Conservation (phyloP, 2,888 invertebrate species). For the Drosophila anomelani region DNA sequence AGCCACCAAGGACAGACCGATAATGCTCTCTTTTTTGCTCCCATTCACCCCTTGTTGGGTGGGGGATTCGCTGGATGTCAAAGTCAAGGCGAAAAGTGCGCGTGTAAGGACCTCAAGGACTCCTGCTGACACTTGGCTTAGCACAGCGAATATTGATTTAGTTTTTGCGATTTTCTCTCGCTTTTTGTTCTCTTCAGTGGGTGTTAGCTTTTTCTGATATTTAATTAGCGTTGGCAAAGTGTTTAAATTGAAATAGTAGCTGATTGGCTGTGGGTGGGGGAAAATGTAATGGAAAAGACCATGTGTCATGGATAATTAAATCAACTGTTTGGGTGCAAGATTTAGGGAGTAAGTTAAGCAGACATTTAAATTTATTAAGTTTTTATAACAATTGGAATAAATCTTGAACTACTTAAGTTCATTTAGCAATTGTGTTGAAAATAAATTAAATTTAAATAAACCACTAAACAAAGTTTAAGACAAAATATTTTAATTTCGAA, state of each 20-base stretch:
- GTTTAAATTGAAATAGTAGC: constrained; percentile 56
- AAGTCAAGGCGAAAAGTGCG: constrained; percentile 73
- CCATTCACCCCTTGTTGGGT: constrained; percentile 1
- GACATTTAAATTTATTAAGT: not conserved
- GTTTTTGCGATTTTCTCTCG: constrained; percentile 35
- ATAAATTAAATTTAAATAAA: not conserved
- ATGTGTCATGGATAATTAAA: constrained; percentile 2
- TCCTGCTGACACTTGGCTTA: constrained; percentile 43
- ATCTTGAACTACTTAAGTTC: not conserved
- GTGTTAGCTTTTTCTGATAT: constrained; percentile 52
- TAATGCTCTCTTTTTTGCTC: constrained; percentile 25
- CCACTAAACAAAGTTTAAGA: not conserved
- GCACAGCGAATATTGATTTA: constrained; percentile 69
- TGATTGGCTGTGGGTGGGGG: constrained; percentile 2
- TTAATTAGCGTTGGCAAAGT: constrained; percentile 68
- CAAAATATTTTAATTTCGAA: not conserved
- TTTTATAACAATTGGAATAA: not conserved
- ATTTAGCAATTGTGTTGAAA: not conserved
- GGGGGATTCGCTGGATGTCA: constrained; percentile 55
- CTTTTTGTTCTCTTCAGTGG: constrained; percentile 12
- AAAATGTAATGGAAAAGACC: constrained; percentile 3
- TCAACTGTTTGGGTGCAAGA: not conserved
- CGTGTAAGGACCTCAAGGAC: constrained; percentile 67
- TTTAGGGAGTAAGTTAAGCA: not conserved
- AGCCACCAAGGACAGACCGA: constrained; percentile 67